Evolutionary conservation across 2,888 invertebrate genomes (phyloP).

Genomic region (Helicoverpa assulta): DNA sequence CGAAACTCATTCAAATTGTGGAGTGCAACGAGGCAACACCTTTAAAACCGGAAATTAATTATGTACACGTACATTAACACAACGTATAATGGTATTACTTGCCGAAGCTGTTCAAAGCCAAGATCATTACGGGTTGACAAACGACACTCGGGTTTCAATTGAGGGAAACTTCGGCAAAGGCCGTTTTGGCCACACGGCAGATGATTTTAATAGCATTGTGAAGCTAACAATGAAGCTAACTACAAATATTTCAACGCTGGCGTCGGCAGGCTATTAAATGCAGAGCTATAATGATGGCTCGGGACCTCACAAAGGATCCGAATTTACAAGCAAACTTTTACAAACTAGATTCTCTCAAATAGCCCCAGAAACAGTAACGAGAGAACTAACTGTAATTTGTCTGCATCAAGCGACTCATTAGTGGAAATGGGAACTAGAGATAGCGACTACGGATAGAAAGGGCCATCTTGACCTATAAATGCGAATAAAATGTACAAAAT

Average conservation of each 20-base stretch:
- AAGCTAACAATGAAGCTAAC: constrained; percentile 66
- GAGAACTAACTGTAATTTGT: constrained; percentile 55
- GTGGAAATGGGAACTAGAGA: constrained; percentile 46
- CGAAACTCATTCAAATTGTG: constrained; percentile 44
- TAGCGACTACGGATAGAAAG: constrained; percentile 36
- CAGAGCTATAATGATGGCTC: constrained; percentile 42
- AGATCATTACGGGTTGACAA: constrained; percentile 71
- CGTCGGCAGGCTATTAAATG: constrained; percentile 38
- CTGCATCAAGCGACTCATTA: constrained; percentile 57
- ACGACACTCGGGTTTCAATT: constrained; percentile 69
- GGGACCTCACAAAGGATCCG: constrained; percentile 26
- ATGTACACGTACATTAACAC: constrained; percentile 42
- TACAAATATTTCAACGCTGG: constrained; percentile 47
- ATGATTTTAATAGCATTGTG: constrained; percentile 72
- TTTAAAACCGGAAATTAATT: constrained; percentile 64
- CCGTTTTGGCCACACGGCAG: constrained; percentile 67
- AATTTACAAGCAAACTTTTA: constrained; percentile 49
- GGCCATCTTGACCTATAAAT: constrained; percentile 50
- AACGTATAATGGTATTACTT: constrained; percentile 55
- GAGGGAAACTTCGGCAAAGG: constrained; percentile 69
- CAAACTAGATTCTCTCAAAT: constrained; percentile 44
- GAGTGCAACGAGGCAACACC: constrained; percentile 19
- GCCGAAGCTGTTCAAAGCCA: constrained; percentile 62
- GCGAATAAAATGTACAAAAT: constrained; percentile 24
- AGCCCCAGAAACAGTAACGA: constrained; percentile 45